Evolutionary conservation across 1,140 invertebrate genomes (phyloP).

Genomic region (Episyrphus balteatus): DNA sequence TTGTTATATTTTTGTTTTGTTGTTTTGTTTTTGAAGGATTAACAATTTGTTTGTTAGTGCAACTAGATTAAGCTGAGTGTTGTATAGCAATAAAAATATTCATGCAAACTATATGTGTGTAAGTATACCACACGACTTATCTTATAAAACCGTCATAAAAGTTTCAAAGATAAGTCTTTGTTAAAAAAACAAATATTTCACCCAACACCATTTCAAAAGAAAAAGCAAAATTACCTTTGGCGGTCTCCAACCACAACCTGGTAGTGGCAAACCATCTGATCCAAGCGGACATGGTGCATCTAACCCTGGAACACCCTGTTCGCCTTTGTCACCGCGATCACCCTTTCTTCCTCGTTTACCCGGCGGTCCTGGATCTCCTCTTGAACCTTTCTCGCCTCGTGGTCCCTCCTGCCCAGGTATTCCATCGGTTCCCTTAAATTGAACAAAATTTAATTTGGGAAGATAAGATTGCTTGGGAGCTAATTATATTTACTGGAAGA

Average conservation of each 20-base stretch:
- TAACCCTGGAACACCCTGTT: slow-evolving; percentile 82
- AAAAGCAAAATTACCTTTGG: slow-evolving; percentile 51
- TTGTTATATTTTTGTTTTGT: slow-evolving; percentile 9
- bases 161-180: background rate
- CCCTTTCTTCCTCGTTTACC: slow-evolving; percentile 86
- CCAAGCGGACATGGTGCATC: slow-evolving; percentile 95
- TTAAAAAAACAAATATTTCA: background rate
- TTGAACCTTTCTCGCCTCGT: slow-evolving; percentile 70
- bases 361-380: slow-evolving; percentile 70
- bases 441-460: slow-evolving; percentile 1
- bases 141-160: background rate
- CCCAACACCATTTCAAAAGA: background rate
- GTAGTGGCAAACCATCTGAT: slow-evolving; percentile 82
- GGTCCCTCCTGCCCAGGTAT: slow-evolving; percentile 81
- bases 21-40: slow-evolving; percentile 8
- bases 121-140: too few relatives aligned
- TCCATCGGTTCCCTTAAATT: slow-evolving; percentile 75
- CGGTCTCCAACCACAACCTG: slow-evolving; percentile 88
- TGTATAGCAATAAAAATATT: background rate
- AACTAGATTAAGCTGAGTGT: background rate
- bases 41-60: background rate
- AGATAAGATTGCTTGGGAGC: background rate
- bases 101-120: background rate
- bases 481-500: slow-evolving; percentile 69
- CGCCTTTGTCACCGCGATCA: slow-evolving; percentile 82